These are phyloP conservation scores for Drosophila histrio DNA, from an alignment of 2,888 invertebrate genomes.

Conservation along the genomic window DNA sequence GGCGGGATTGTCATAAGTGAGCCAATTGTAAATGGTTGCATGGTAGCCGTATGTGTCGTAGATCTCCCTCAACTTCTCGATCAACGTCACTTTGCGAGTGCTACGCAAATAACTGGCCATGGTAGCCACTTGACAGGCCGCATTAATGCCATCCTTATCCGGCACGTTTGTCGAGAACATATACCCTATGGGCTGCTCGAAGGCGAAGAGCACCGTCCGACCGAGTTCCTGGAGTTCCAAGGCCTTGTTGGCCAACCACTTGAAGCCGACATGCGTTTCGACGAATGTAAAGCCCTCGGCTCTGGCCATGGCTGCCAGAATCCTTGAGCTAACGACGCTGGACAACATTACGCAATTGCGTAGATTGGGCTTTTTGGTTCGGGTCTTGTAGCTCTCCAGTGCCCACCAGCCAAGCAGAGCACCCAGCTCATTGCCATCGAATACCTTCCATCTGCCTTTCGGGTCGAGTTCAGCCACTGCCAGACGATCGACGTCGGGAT, in stretches of 20 bases:
- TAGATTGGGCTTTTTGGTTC: slow-evolving; percentile 83
- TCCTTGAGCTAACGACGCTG: slow-evolving; percentile 98
- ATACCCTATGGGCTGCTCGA: slow-evolving; percentile 99
- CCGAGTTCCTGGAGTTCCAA: slow-evolving; percentile 89
- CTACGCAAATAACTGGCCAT: slow-evolving; percentile 89
- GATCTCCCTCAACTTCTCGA: slow-evolving; percentile 89
- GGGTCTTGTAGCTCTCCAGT: slow-evolving; percentile 86
- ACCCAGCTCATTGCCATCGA: slow-evolving; percentile 98
- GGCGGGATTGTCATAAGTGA: slow-evolving; percentile 90
- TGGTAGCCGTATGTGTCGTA: slow-evolving; percentile 96
- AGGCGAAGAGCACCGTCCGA: slow-evolving; percentile 95
- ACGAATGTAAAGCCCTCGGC: slow-evolving; percentile 90
- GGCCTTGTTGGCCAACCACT: slow-evolving; percentile 98
- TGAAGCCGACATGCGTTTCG: slow-evolving; percentile 98
- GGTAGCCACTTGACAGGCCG: slow-evolving; percentile 92
- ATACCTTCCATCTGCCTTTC: slow-evolving; percentile 84
- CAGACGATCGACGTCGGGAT: slow-evolving; percentile 98
- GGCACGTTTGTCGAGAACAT: slow-evolving; percentile 94
- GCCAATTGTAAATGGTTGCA: slow-evolving; percentile 90
- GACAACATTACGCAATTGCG: slow-evolving; percentile 92
- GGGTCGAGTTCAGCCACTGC: slow-evolving; percentile 95
- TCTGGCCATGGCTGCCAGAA: slow-evolving; percentile 92
- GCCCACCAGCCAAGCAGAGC: slow-evolving; percentile 98
- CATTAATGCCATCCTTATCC: slow-evolving; percentile 98
- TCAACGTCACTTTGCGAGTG: slow-evolving; percentile 86